These are phyloP conservation scores for Halcyon leucocephala DNA, from an alignment of 2,797 vertebrate genomes.

Conservation along the genomic window DNA sequence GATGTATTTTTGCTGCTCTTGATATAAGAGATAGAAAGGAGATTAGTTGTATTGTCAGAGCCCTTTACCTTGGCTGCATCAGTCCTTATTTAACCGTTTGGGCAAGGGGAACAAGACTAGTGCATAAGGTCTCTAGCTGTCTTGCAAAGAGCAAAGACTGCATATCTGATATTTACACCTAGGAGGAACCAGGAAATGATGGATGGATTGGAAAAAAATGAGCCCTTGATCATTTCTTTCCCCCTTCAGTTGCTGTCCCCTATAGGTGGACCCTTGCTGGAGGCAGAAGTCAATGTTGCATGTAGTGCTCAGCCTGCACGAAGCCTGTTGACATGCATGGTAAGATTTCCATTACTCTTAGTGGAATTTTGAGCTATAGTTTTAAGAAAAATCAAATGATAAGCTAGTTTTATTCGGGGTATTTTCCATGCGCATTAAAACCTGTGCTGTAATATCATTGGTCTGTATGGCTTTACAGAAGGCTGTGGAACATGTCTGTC, in stretches of 20 bases:
- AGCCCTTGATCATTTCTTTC: background rate
- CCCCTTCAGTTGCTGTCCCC: background rate
- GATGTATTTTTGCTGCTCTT: background rate
- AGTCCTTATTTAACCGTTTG: background rate
- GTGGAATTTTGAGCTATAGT: background rate
- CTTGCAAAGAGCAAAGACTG: background rate
- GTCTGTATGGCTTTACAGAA: background rate
- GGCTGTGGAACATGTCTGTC: background rate
- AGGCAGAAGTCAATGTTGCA: background rate
- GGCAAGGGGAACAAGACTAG: background rate
- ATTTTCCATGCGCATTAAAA: background rate
- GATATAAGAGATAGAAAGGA: background rate
- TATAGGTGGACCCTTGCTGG: background rate
- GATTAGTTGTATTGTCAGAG: background rate
- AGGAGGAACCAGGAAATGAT: background rate
- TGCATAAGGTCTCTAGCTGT: background rate
- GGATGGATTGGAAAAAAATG: background rate
- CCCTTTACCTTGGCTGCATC: background rate
- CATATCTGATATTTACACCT: background rate
- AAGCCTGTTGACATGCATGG: background rate
- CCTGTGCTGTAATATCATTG: background rate
- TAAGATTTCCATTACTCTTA: background rate
- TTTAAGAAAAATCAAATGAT: background rate
- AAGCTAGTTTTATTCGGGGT: background rate
- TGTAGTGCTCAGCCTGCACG: background rate